phyloP scores from a whole-genome alignment of 2,888 invertebrate species.

The Polymixis flavicincta region DNA sequence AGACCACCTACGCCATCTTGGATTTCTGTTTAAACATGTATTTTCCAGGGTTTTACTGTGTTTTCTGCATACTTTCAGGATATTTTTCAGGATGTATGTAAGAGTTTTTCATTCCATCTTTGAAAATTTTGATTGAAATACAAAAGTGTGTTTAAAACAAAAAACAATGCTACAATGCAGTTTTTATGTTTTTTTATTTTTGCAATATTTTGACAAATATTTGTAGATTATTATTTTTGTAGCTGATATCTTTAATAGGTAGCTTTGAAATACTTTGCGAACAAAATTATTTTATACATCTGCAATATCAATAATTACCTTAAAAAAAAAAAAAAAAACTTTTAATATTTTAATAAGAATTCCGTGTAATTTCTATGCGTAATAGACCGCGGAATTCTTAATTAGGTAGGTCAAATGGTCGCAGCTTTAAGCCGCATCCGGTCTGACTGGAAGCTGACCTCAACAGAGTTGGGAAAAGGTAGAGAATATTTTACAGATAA shows the following conservation, averaged over 20 bases:
- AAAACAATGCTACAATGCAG: too few species aligned
- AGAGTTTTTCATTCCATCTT: background rate
- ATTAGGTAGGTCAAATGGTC: background rate
- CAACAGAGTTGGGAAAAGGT: too few species aligned
- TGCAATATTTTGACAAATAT: background rate
- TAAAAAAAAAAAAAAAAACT: too few species aligned
- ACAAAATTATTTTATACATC: background rate
- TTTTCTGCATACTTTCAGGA: background rate
- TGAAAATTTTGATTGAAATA: background rate
- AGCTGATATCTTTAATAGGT: too few species aligned
- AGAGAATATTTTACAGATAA: background rate
- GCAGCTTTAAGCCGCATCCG: background rate
- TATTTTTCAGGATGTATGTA: background rate
- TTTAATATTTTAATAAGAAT: background rate
- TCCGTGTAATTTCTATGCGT: background rate
- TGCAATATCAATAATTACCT: background rate
- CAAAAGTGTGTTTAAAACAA: background rate
- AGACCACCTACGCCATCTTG: slow-evolving; percentile 61
- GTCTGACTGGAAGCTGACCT: background rate
- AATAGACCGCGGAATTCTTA: background rate
- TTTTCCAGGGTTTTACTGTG: slow-evolving; percentile 22
- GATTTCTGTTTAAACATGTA: slow-evolving; percentile 36
- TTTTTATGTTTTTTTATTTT: background rate
- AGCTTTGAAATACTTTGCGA: background rate
- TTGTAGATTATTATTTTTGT: background rate